Base-by-base conservation (phyloP, 92 coral and sea anemone species). In the Porites evermanni region DNA sequence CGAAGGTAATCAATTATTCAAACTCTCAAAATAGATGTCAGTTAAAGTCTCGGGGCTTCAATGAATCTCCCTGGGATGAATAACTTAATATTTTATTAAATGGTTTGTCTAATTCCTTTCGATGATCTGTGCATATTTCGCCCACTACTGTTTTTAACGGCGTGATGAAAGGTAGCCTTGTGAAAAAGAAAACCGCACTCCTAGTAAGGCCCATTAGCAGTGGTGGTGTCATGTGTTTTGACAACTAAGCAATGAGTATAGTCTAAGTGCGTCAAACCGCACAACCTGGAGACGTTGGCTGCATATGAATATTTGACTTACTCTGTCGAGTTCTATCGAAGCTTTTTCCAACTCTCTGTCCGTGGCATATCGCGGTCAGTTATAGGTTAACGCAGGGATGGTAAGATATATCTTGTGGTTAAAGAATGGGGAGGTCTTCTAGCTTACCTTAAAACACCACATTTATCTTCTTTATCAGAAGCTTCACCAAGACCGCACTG, bases 1-100 rank as follows among this genome's bases (percentile, higher is more conserved):
- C 38, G 72, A 64, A 59, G 32, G 44, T 79, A 38, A 64, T 63
- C 23, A 64, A 79, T 79, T 65, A 79, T 44, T 79, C 19, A 79
- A 7, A n/a, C 18, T 11, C 10, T 19, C 72, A 21, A 10, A 19
- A 64, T 71, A 79, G 83, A 64, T 79, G 83, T 64, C 50, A 64
- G n/a, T n/a, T 77, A 50, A 26, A 29, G 69, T 77, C n/a, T 51
- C 9, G 12, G 60, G 11, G 78, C 78, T 74, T 18, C 56, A 29
- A 4, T 38, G 47, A 29, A 29, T 77, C 8, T 17, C 12, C 72
- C 72, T 47, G 16, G 83, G 83, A 79, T 19, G 20, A 70, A 32
- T 20, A 63, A 78, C 72, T 79, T 17, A 64, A 64, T 50, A 47
- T 50, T 26, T 68, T 50, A 23, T 79, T 44, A 79, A 79, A 50